Conservation (phyloP, 1,140 invertebrate genomes). For the Scaptomyza montana region DNA sequence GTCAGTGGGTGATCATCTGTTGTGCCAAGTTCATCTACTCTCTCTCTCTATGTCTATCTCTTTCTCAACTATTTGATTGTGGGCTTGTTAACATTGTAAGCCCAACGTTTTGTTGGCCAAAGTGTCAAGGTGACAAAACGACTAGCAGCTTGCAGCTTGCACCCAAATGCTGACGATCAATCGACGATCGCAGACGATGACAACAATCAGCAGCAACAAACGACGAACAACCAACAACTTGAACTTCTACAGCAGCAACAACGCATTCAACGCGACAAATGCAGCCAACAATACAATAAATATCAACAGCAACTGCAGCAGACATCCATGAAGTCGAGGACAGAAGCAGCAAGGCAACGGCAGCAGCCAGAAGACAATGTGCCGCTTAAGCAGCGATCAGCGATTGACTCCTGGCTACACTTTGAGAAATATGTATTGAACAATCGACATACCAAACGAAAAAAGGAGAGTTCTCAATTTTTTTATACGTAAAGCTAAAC, state of each 20-base stretch:
- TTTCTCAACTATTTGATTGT: constrained; percentile 34
- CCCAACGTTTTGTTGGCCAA: constrained; percentile 34
- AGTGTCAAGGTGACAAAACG: constrained; percentile 64
- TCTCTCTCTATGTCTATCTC: not conserved
- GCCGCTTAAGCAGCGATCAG: constrained; percentile 20
- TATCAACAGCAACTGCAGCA: constrained; percentile 49
- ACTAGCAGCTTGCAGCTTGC: constrained; percentile 23
- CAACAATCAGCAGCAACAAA: constrained; percentile 75
- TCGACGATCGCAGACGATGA: constrained; percentile 59
- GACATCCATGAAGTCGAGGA: no score
- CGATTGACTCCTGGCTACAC: constrained; percentile 25
- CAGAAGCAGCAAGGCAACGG: no score
- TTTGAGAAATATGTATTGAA: not conserved
- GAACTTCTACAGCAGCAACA: constrained; percentile 35
- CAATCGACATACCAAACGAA: no score
- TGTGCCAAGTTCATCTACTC: no score
- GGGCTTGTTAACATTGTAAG: constrained; percentile 42
- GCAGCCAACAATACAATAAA: constrained; percentile 77
- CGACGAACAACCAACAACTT: constrained; percentile 41
- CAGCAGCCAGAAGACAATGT: constrained; percentile 19
- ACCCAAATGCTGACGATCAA: constrained; percentile 54
- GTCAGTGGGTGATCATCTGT: constrained; percentile 52
- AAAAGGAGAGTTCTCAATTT: no score
- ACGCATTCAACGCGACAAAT: constrained; percentile 57
- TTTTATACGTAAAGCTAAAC: no score